Percentiles rank a stretch among this genome's conserved stretches.
Evolutionary conservation across 2,888 invertebrate genomes (phyloP).

Genomic region (Cataglyphis livida): DNA sequence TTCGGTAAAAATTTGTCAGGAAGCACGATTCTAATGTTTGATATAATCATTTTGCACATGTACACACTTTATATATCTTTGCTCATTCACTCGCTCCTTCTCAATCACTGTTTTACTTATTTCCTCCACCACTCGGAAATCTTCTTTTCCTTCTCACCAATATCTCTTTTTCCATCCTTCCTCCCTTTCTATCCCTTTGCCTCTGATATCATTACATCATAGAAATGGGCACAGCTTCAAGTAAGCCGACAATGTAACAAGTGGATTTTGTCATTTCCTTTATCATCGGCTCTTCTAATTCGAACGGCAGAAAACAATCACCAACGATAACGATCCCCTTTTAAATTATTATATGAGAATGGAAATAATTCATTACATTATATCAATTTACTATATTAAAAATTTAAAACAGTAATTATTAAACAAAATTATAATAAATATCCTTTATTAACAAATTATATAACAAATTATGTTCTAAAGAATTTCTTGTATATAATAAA

Average conservation of each 20-base stretch:
- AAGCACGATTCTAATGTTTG: neutral
- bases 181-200: neutral
- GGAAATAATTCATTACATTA: neutral
- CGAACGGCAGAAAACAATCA: neutral
- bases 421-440: neutral
- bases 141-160: constrained; percentile 59
- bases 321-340: constrained; percentile 1
- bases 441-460: neutral
- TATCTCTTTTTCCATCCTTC: constrained; percentile 29
- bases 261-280: constrained; percentile 78
- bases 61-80: constrained; percentile 31
- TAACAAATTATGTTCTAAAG: neutral
- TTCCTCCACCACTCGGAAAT: constrained; percentile 67
- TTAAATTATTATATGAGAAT: neutral
- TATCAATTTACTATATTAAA: neutral
- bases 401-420: neutral
- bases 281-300: constrained; percentile 45
- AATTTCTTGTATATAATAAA: neutral
- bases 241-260: constrained; percentile 75
- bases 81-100: constrained; percentile 33
- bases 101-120: constrained; percentile 68
- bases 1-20: neutral
- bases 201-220: constrained; percentile 15
- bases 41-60: neutral
- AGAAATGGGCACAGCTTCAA: constrained; percentile 38